Evolutionary conservation across 2,113 vertebrate genomes (phyloP).

Genomic region (Pristiophorus japonicus): DNA sequence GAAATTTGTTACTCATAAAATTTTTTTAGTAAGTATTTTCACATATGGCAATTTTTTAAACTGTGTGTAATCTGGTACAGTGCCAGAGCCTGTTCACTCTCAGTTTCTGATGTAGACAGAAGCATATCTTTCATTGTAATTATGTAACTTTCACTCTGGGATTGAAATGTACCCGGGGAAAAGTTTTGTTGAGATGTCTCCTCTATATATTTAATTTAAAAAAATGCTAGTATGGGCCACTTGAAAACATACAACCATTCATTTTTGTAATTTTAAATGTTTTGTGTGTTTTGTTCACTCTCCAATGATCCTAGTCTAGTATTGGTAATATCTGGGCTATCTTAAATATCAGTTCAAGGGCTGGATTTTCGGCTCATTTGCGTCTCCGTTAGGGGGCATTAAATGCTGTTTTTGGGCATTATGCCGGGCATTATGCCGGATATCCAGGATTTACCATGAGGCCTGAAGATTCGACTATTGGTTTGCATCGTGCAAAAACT

Average conservation of each 20-base stretch:
- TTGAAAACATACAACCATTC: background rate
- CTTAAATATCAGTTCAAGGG: background rate
- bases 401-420: too few species aligned
- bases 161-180: background rate
- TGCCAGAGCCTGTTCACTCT: background rate
- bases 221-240: background rate
- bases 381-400: too few species aligned
- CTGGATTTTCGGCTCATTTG: too few species aligned
- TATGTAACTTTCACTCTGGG: background rate
- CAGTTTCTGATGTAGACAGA: background rate
- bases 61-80: background rate
- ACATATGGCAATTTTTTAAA: background rate
- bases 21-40: background rate
- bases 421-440: too few species aligned
- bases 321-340: background rate
- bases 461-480: too few species aligned
- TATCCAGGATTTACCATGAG: too few species aligned
- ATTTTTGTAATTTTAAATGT: background rate
- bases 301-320: background rate
- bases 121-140: background rate
- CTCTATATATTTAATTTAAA: background rate
- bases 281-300: background rate
- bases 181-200: background rate
- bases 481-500: too few species aligned
- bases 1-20: background rate